Evolutionary conservation across 2,888 invertebrate species (phyloP), one percentile per base, ranked within the genome.

Genomic region (Andricus curvator): DNA sequence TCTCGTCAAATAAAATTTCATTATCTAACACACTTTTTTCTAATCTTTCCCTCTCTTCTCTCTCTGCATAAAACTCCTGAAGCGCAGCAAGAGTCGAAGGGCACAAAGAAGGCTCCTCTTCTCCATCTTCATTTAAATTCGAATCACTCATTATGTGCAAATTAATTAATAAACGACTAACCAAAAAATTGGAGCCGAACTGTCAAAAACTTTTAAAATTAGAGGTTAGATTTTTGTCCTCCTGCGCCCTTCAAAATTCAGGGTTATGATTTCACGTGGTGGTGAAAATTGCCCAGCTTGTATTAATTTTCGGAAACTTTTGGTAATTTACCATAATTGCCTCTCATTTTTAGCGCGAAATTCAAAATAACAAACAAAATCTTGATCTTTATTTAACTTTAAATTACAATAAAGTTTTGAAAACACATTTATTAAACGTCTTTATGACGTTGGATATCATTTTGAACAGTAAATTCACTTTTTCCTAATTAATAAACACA

Each of bases 11-110:
- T 76, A 93, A 88, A 81, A 94, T 93, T 85, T 94, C 93, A 85
- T 85, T 83, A 62, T 87, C 82, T 78, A 86, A 78, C 65, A 86
- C 87, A 6, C 92, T 88, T 85, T 94, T 93, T 62, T 95, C 93
- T 84, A 94, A 94, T 82, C 94, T 94, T 86, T 95, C 95, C 66
- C 95, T 93, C 87, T 95, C 94, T 68, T 95, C 93, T 90, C 96
- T 96, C 90, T 97, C 97, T 5, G 92, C 89, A 66, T 97, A 95
- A 93, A 97, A 97, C 92, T 97, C 96, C 87, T 96, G 95, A 0
- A 98, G 93, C 1, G 96, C 96, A 78, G 94, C 94, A 84, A 97
- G 94, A 0, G 97, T 96, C 88, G 96, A 95, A 0, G 95, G 94
- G 4, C 96, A 96, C 76, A 97, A 93, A 68, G 94, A 91, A 0